Base-by-base conservation (phyloP, 1,140 invertebrate genomes). In the Ceratina calcarata region DNA sequence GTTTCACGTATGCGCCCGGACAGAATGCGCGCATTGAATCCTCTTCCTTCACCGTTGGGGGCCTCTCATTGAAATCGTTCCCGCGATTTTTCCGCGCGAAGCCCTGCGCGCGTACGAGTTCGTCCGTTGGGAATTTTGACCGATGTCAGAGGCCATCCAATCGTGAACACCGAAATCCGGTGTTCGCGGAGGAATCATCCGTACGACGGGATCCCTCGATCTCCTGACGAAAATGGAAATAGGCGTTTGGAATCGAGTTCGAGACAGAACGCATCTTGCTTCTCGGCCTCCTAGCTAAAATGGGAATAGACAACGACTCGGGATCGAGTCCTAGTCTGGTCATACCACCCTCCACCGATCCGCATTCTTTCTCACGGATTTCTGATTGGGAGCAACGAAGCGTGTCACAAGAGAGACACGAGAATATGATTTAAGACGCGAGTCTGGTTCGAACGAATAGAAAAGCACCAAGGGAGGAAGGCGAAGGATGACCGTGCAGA, bases 381-480 rank as follows among this genome's bases (percentile, higher is more conserved):
- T 58, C 70, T 79, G 70, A 79, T 73, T 60, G 77, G 70, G 73
- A 49, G 70, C 69, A 66, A 79, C 77, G 69, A 66, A 79, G 60
- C 77, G 70, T 74, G 77, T 74, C 51, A 58, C 72, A 51, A 64
- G 58, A 64, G 62, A 57, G 45, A 51, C 53, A 55, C 70, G 65
- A 73, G 82, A 73, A 69, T 84, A 71, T 77, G 83, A 85, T 84
- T 85, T 85, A 85, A 85, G 82, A 80, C 55, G 77, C 82, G 82
- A 85, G 37, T 84, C 82, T 45, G 83, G 62, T 72, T 68, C 10
- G 74, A 68, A 72, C 83, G 83, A 75, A 68, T 69, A 77, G 78
- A 75, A 68, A 67, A 69, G 69, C 67, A 70, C 0, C 51, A 51
- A 45, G 53, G 55, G 22, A 61, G 13, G 15, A 24, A 66, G 61